Evolutionary conservation across 2,113 vertebrate species (phyloP).

Genomic region (Myrmecophaga tridactyla): DNA sequence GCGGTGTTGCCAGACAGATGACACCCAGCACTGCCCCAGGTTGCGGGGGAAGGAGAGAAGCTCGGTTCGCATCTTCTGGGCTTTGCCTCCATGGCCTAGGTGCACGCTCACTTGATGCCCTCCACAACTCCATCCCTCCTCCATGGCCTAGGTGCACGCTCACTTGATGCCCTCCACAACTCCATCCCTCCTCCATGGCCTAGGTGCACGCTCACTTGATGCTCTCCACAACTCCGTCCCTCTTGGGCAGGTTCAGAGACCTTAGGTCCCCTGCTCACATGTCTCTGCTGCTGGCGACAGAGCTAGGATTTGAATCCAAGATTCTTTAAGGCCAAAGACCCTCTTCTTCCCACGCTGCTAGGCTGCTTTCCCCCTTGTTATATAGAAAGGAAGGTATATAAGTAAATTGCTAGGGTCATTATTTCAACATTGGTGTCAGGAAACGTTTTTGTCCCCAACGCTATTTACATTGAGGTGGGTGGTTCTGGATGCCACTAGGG

Average conservation of each 20-base stretch:
- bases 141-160: background rate
- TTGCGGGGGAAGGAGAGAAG: background rate
- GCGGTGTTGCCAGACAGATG: background rate
- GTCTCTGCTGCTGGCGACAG: background rate
- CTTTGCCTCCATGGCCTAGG: background rate
- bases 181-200: background rate
- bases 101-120: background rate
- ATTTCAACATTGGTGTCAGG: background rate
- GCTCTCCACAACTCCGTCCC: background rate
- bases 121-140: too few relatives aligned
- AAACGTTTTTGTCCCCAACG: background rate
- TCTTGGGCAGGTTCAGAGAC: background rate
- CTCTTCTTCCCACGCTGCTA: background rate
- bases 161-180: background rate
- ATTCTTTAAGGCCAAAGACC: background rate
- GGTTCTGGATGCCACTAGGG: background rate
- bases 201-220: background rate
- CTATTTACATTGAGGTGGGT: background rate
- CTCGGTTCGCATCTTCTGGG: fast-evolving
- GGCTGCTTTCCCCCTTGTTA: background rate
- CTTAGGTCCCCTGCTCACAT: background rate
- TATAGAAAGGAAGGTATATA: background rate
- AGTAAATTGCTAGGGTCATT: background rate
- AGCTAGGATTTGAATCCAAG: background rate
- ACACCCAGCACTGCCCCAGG: fast-evolving